Conservation (phyloP, 1,140 invertebrate species). For the Euura saliciscinereae region DNA sequence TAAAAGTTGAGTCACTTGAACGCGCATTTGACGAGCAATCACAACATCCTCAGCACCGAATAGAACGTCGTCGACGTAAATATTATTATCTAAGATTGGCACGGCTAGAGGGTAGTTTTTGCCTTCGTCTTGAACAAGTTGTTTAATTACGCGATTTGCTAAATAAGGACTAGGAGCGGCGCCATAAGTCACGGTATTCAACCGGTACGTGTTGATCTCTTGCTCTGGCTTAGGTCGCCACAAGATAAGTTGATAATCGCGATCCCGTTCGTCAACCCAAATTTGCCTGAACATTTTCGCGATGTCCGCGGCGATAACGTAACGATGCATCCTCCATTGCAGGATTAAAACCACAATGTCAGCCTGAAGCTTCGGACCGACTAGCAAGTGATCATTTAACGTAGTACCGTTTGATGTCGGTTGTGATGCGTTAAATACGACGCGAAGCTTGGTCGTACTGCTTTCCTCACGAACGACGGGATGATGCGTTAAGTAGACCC, state of each 20-base stretch:
- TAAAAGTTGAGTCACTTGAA: conserved; percentile 33
- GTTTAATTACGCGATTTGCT: conserved; percentile 38
- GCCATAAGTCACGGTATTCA: conserved; percentile 52
- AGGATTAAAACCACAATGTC: conserved; percentile 12
- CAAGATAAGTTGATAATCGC: conserved; percentile 40
- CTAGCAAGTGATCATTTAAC: conserved; percentile 24
- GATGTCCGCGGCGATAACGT: conserved; percentile 31
- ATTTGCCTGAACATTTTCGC: conserved; percentile 45
- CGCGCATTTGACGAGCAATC: conserved; percentile 25
- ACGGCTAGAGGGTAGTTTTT: conserved; percentile 32
- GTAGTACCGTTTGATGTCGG: conserved; percentile 10
- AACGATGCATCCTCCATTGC: conserved; percentile 11
- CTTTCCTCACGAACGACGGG: neutral
- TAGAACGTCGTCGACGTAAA: conserved; percentile 40
- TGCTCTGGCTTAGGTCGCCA: conserved; percentile 34
- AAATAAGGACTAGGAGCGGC: conserved; percentile 39
- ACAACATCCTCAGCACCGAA: conserved; percentile 28
- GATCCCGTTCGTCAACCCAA: conserved; percentile 26
- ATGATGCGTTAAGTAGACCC: neutral
- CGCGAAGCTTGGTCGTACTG: conserved; percentile 23
- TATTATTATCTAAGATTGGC: conserved; percentile 20
- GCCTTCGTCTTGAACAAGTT: conserved; percentile 35
- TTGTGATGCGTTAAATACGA: conserved; percentile 25
- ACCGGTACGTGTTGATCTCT: conserved; percentile 23
- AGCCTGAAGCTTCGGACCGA: conserved; percentile 14